Conservation (phyloP, 2,113 vertebrate genomes). For the Cnemophilus loriae region DNA sequence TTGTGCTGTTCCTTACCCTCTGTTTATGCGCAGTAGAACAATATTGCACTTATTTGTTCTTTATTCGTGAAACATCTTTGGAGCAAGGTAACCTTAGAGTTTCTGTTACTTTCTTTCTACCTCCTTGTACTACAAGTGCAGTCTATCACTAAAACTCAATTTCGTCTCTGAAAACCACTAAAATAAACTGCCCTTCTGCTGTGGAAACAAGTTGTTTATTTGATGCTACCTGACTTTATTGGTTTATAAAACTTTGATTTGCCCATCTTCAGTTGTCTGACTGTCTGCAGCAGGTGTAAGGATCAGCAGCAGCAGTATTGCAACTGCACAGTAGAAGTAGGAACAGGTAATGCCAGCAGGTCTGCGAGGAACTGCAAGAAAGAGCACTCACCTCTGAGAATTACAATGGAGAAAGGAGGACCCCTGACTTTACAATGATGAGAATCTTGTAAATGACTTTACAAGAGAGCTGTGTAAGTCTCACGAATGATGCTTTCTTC, state of each 20-base stretch:
- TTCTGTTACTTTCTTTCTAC: background rate
- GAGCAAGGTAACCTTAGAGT: background rate
- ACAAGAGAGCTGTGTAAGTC: background rate
- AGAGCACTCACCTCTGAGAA: background rate
- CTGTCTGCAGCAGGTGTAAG: background rate
- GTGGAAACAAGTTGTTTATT: background rate
- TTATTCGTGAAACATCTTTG: background rate
- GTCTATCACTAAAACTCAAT: background rate
- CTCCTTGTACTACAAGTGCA: background rate
- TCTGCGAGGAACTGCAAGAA: background rate
- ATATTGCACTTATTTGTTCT: background rate
- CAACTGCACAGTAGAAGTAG: background rate
- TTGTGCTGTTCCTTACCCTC: background rate
- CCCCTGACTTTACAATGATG: background rate
- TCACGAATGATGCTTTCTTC: background rate
- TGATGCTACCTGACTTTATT: background rate
- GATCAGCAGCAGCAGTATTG: background rate
- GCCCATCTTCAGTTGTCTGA: background rate
- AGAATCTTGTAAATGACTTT: background rate
- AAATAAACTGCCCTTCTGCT: background rate
- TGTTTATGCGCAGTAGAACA: background rate
- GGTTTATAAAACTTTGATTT: conserved; percentile 32
- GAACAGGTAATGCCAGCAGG: background rate
- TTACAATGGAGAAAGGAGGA: background rate
- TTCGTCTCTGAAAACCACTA: background rate